These are phyloP conservation scores for Drosophila nebulosa DNA, from an alignment of 1,140 invertebrate species.

Conservation along the genomic window DNA sequence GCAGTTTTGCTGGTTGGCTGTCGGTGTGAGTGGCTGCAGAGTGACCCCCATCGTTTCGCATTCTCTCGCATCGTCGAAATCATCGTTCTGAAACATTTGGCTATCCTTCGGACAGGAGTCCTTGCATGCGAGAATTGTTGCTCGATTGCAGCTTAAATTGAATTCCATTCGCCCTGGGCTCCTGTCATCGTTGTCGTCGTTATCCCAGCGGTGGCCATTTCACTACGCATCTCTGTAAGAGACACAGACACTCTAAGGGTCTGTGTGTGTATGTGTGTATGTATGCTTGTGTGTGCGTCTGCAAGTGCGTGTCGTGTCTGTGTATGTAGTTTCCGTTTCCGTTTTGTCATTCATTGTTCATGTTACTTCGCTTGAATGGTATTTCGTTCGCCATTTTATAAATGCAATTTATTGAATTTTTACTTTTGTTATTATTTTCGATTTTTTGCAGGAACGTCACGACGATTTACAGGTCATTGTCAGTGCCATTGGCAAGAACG, in stretches of 20 bases:
- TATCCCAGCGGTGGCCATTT: constrained; percentile 44
- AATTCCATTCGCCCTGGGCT: constrained; percentile 47
- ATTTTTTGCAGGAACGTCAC: constrained; percentile 67
- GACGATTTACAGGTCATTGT: constrained; percentile 80
- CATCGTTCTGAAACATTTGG: constrained; percentile 16
- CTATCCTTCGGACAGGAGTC: constrained; percentile 12
- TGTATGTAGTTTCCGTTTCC: constrained; percentile 30
- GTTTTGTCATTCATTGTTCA: constrained; percentile 24
- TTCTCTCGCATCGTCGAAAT: neutral
- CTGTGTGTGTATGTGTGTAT: constrained; percentile 11
- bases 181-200: neutral
- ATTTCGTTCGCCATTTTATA: constrained; percentile 25
- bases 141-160: constrained; percentile 60
- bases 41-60: no score
- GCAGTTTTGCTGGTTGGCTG: constrained; percentile 77
- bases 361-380: neutral
- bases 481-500: constrained; percentile 74
- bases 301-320: neutral
- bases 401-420: constrained; percentile 8
- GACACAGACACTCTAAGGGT: neutral
- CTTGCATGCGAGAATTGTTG: constrained; percentile 26
- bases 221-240: neutral
- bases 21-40: constrained; percentile 34
- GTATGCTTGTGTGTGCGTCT: no score
- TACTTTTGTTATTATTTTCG: neutral